Conservation (phyloP, 2,888 invertebrate species). For the Tenthredo mesomela region DNA sequence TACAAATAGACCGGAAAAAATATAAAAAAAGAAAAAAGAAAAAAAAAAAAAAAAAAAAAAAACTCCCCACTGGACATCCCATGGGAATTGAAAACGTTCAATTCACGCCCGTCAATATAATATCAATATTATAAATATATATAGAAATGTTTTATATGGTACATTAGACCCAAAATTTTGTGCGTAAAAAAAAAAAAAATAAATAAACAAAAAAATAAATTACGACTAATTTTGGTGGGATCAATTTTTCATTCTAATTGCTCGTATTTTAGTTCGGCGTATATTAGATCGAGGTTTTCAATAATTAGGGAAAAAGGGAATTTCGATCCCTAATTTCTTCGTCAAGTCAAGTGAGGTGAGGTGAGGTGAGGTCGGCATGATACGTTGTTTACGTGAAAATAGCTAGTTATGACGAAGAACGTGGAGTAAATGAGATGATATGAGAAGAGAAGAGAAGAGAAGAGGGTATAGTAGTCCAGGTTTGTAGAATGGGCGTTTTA, state of each 20-base stretch:
- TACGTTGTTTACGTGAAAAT: not conserved
- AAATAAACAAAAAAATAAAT: not conserved
- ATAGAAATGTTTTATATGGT: not conserved
- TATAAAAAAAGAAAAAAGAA: not conserved
- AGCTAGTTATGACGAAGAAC: not conserved
- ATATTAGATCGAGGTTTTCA: not conserved
- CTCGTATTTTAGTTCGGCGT: not conserved
- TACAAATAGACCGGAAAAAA: constrained; percentile 3
- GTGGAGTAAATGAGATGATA: not conserved
- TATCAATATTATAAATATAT: not conserved
- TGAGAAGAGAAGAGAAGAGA: not conserved
- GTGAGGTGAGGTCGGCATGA: too few species aligned
- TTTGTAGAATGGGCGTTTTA: not conserved
- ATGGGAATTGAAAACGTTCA: not conserved
- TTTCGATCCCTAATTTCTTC: not conserved
- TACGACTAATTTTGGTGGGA: not conserved
- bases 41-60: not conserved
- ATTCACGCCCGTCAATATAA: not conserved
- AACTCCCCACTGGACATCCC: not conserved
- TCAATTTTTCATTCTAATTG: not conserved
- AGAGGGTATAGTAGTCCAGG: not conserved
- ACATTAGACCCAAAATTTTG: not conserved
- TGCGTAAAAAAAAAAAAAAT: not conserved
- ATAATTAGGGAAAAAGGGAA: not conserved
- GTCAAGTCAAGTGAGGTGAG: not conserved